These are phyloP conservation scores for Caerostris extrusa DNA, from an alignment of 1,140 invertebrate species.

Conservation along the genomic window DNA sequence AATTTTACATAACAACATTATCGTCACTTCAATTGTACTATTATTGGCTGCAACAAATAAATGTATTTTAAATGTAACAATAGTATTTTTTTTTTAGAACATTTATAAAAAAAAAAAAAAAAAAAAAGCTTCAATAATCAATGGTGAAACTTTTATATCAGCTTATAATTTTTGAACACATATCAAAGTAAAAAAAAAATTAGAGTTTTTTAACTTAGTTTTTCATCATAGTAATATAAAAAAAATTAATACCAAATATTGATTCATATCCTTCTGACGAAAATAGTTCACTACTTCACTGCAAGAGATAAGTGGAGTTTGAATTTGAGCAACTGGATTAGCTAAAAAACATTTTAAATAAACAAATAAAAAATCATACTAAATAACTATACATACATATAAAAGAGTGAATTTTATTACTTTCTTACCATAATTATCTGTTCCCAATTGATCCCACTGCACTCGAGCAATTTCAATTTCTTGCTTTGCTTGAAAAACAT, in stretches of 20 bases:
- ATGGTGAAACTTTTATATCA: too few relatives aligned
- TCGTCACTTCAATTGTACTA: too few relatives aligned
- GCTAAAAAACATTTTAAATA: background rate
- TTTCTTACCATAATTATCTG: background rate
- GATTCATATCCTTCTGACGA: slow-evolving; percentile 49
- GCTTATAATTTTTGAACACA: background rate
- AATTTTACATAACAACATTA: too few relatives aligned
- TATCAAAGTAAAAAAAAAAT: background rate
- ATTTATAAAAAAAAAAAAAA: too few relatives aligned
- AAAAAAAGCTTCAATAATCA: too few relatives aligned
- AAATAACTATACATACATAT: background rate
- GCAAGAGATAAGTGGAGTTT: slow-evolving; percentile 48
- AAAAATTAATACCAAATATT: slow-evolving; percentile 64
- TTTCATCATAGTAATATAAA: background rate
- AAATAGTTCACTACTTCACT: slow-evolving; percentile 71
- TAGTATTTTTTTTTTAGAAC: too few relatives aligned
- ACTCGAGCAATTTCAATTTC: slow-evolving; percentile 64
- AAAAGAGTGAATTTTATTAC: background rate
- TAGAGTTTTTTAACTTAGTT: too few relatives aligned
- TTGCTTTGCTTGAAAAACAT: slow-evolving; percentile 66
- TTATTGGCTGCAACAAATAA: too few relatives aligned
- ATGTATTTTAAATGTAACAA: too few relatives aligned
- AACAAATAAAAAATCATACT: background rate
- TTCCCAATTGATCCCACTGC: slow-evolving; percentile 64
- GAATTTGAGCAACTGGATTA: background rate